Evolutionary conservation across 1,140 invertebrate species (phyloP).

Genomic region (Telenomus remus): DNA sequence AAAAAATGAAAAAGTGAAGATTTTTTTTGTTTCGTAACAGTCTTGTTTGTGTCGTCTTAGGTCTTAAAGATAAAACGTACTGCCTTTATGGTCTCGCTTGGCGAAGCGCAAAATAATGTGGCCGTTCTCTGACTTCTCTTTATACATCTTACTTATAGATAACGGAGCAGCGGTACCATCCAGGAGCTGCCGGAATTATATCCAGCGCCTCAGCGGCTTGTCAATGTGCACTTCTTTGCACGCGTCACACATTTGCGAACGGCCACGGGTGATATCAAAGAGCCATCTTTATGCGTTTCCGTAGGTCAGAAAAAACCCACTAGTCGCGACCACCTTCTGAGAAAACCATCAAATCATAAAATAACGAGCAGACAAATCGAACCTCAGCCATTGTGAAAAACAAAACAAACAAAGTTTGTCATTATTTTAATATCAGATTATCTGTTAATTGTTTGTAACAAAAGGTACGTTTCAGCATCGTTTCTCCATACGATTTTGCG

Average conservation of each 20-base stretch:
- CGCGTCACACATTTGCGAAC: constrained; percentile 32
- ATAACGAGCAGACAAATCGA: no score
- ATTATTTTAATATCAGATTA: no score
- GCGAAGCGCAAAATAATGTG: constrained; percentile 67
- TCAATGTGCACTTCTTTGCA: constrained; percentile 40
- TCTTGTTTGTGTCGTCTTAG: constrained; percentile 39
- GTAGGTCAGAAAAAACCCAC: neutral
- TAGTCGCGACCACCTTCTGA: no score
- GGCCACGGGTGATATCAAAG: constrained; percentile 19
- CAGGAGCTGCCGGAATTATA: constrained; percentile 54
- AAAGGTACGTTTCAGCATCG: no score
- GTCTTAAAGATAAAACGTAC: constrained; percentile 45
- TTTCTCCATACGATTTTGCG: neutral
- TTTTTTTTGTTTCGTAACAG: constrained; percentile 11
- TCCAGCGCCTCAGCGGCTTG: constrained; percentile 32
- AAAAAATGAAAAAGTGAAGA: constrained; percentile 15
- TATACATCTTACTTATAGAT: constrained; percentile 60
- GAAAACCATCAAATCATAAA: no score
- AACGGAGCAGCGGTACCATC: constrained; percentile 64
- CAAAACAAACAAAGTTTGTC: no score
- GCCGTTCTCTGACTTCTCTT: constrained; percentile 61
- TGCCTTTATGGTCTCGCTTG: constrained; percentile 62
- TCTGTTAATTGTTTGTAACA: no score
- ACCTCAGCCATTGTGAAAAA: no score
- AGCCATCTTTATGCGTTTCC: constrained; percentile 19